A percentile compares a stretch with the other conserved stretches of the same genome.
These are phyloP conservation scores for Megastigmus dorsalis DNA, from an alignment of 2,888 invertebrate species.

Conservation along the genomic window DNA sequence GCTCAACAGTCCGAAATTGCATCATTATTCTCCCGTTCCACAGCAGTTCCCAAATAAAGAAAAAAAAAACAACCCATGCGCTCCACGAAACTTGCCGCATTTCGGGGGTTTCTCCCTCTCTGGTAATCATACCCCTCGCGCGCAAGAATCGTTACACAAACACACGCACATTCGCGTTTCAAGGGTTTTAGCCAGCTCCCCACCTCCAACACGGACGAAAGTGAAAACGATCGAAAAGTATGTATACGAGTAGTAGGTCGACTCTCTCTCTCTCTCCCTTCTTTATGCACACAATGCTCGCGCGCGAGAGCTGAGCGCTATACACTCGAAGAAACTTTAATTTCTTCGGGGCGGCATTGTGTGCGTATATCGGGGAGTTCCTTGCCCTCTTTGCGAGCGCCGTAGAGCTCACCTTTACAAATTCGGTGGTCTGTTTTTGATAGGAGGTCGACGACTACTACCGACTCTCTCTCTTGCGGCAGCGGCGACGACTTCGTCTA, in stretches of 20 bases:
- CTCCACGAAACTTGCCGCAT: not conserved
- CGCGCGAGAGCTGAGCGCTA: not conserved
- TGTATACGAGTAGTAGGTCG: conserved; percentile 41
- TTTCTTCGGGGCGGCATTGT: conserved; percentile 72
- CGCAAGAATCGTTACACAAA: not conserved
- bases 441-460: conserved; percentile 65
- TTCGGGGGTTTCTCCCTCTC: not conserved
- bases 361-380: conserved; percentile 63
- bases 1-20: not conserved
- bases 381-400: conserved; percentile 67
- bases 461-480: conserved; percentile 18
- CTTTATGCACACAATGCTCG: not conserved
- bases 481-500: conserved; percentile 65
- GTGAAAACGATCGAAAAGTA: conserved; percentile 21
- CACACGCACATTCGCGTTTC: not conserved
- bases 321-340: conserved; percentile 71
- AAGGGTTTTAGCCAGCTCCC: conserved; percentile 6
- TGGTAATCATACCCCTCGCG: too few species aligned
- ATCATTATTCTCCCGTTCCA: not conserved
- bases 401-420: conserved; percentile 64
- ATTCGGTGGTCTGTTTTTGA: conserved; percentile 72
- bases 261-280: conserved; percentile 32
- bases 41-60: not conserved
- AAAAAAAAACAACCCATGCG: too few species aligned
- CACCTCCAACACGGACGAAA: not conserved